Base-by-base conservation (phyloP, 2,888 invertebrate species). In the Drosophila barbarae region DNA sequence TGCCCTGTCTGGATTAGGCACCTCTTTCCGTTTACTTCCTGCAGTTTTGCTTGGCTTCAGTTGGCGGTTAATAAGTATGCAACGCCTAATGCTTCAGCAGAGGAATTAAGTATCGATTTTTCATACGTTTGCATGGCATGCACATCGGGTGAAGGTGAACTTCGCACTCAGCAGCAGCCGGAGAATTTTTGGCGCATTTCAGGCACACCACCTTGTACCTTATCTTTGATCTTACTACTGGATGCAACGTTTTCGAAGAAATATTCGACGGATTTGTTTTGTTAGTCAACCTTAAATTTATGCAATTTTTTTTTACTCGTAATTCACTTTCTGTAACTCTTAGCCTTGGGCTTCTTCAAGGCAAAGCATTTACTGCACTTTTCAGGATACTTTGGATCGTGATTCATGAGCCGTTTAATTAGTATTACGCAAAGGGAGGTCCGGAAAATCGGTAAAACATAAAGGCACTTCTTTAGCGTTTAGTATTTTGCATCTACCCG, bases 71-170 rank as follows among this genome's bases (percentile, higher is more conserved):
- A 59, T 54, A 67, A 47, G 59, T 49, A 50, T 46, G 57, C 59
- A 63, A 49, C 59, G 63, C 54, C 69, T 32, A 47, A 47, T 38
- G 61, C 50, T 61, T 57, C 65, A 59, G 53, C 47, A 65, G 71
- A 56, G 64, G 49, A 57, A 72, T 64, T 53, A 59, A 49, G 51
- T 85, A 81, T 81, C 85, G 81, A 81, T 81, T 81, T 81, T 81
- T 72, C 79, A 63, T 78, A 56, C 69, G 35, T 35, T 23, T 57
- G 57, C 67, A 50, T 65, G 52, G 23, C 59, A 38, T 26, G 49
- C 42, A 57, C 63, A 13, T 50, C 21, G 66, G 53, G 23, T 38
- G 68, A 67, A 55, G 63, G 68, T 46, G 56, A 54, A 51, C 35
- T 46, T 54, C 15, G 9, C 49, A 30, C 21, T 41, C 32, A 30